A percentile compares a stretch with the other conserved stretches of the same genome.
These are phyloP conservation scores for Oligia fasciuncula DNA, from an alignment of 2,888 invertebrate genomes.

Conservation along the genomic window DNA sequence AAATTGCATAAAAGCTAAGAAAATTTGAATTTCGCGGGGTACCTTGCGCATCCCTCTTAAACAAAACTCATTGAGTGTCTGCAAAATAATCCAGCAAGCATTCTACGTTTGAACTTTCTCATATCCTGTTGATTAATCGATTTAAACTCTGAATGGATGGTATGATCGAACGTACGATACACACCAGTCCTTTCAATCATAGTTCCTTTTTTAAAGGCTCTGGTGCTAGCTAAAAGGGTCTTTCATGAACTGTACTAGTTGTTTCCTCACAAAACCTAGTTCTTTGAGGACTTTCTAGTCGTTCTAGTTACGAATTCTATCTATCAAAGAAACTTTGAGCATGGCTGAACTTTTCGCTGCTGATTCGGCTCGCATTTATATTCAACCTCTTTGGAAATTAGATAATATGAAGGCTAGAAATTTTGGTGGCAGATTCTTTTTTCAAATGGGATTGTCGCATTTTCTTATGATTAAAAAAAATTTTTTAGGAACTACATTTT, in stretches of 20 bases:
- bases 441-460: not conserved
- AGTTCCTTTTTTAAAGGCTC: slow-evolving; percentile 36
- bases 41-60: not conserved
- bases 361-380: slow-evolving; percentile 39
- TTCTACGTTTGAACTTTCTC: slow-evolving; percentile 7
- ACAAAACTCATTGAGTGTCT: not conserved
- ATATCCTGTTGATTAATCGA: slow-evolving; percentile 32
- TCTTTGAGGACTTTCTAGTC: slow-evolving; percentile 31
- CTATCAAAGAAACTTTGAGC: slow-evolving; percentile 66
- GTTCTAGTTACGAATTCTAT: slow-evolving; percentile 61
- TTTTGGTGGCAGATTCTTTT: not conserved
- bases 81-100: not conserved
- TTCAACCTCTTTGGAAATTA: slow-evolving; percentile 62
- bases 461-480: not conserved
- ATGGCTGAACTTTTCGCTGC: slow-evolving; percentile 61
- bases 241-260: slow-evolving; percentile 33
- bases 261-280: slow-evolving; percentile 32
- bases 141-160: slow-evolving; percentile 37
- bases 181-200: slow-evolving; percentile 40
- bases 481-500: not conserved
- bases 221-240: slow-evolving; percentile 21
- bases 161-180: slow-evolving; percentile 50
- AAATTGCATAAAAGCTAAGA: not conserved
- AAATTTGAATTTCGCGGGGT: not conserved
- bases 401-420: slow-evolving; percentile 41